phyloP scores from a whole-genome alignment of 2,797 vertebrate species.

The Pyrrhura leucotis region DNA sequence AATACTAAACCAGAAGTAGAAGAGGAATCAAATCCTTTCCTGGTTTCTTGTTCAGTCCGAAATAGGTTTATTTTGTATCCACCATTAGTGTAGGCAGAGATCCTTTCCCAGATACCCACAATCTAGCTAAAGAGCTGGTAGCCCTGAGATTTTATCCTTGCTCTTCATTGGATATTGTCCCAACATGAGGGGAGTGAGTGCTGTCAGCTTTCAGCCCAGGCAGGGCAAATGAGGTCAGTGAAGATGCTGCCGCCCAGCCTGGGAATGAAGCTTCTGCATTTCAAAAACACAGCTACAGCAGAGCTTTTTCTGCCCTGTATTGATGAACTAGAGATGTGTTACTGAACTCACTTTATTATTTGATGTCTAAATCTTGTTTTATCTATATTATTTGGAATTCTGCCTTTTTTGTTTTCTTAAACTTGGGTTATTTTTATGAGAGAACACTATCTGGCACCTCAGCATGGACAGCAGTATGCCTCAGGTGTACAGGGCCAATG shows the following conservation, averaged over 20 bases:
- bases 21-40: not conserved
- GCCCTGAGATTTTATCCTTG: not conserved
- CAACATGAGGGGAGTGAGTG: not conserved
- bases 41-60: not conserved
- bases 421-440: not conserved
- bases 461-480: not conserved
- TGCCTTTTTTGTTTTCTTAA: not conserved
- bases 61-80: not conserved
- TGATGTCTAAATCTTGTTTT: not conserved
- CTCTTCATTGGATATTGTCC: not conserved
- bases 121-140: rapidly evolving
- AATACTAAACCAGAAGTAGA: not conserved
- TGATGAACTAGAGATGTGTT: not conserved
- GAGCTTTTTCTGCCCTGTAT: not conserved
- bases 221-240: not conserved
- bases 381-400: not conserved
- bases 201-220: not conserved
- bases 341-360: not conserved
- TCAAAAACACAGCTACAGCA: not conserved
- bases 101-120: not conserved
- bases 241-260: not conserved
- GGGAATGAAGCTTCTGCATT: not conserved
- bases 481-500: conserved; percentile 39
- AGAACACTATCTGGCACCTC: not conserved
- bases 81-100: not conserved